Evolutionary conservation across 2,113 vertebrate species (phyloP).

Genomic region (Cryptomyrus ogoouensis): DNA sequence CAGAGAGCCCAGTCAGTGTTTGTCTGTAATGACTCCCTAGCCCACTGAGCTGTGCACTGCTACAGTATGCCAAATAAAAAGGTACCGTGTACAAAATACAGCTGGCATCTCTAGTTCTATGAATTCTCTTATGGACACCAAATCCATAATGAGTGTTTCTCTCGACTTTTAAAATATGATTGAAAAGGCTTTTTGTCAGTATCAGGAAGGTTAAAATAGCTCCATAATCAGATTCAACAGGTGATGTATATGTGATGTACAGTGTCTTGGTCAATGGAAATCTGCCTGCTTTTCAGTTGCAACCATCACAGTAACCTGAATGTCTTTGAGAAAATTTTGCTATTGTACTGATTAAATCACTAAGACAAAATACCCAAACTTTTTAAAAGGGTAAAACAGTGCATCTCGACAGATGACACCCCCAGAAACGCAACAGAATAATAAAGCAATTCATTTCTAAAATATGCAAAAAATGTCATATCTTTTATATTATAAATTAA

Average conservation of each 20-base stretch:
- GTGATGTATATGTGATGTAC: neutral
- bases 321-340: neutral
- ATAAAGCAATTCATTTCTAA: neutral
- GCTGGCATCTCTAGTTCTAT: neutral
- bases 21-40: neutral
- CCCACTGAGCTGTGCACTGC: neutral
- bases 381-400: neutral
- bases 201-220: neutral
- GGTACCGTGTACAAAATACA: neutral
- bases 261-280: neutral
- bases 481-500: neutral
- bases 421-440: neutral
- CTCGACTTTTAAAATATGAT: neutral
- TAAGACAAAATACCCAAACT: neutral
- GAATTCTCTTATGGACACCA: neutral
- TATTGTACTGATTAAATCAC: neutral
- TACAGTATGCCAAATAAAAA: neutral
- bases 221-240: neutral
- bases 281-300: neutral
- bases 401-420: neutral
- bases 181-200: neutral
- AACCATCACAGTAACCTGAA: neutral
- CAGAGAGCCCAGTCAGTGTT: neutral
- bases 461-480: neutral
- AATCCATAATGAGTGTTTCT: neutral